These are phyloP conservation scores for Drosophila prostipennis DNA, from an alignment of 2,888 invertebrate species.

Conservation along the genomic window DNA sequence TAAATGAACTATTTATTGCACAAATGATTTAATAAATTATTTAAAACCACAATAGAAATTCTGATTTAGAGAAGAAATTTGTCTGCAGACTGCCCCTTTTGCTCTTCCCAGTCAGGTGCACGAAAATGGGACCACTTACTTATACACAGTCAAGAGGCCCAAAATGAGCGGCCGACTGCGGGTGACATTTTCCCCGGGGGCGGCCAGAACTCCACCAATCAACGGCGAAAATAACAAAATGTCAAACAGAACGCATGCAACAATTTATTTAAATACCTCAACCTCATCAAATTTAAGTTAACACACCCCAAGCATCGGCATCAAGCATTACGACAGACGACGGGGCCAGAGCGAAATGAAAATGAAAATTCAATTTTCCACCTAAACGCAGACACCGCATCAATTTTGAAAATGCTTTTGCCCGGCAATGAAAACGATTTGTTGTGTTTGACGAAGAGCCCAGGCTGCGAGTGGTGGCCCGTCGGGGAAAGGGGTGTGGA, in stretches of 20 bases:
- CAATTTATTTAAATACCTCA: constrained; percentile 80
- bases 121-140: constrained; percentile 12
- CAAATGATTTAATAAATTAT: background rate
- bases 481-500: background rate
- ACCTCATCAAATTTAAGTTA: constrained; percentile 77
- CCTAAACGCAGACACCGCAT: constrained; percentile 81
- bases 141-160: constrained; percentile 19
- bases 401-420: constrained; percentile 78
- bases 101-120: constrained; percentile 54
- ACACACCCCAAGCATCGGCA: constrained; percentile 51
- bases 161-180: constrained; percentile 47
- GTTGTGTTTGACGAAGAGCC: constrained; percentile 71
- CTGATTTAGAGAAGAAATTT: background rate
- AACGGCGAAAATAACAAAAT: constrained; percentile 77
- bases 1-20: background rate
- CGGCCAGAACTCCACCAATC: constrained; percentile 69
- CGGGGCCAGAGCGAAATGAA: constrained; percentile 52
- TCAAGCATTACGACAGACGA: constrained; percentile 44
- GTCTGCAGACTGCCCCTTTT: background rate
- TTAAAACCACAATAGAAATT: background rate
- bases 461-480: constrained; percentile 8
- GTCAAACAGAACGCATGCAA: constrained; percentile 79
- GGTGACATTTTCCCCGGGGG: constrained; percentile 36
- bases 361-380: constrained; percentile 80
- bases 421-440: constrained; percentile 79